A percentile compares a stretch with the other conserved stretches of the same genome.
phyloP scores from a whole-genome alignment of 53 echinoderm and acorn worm species.

The Echinometra lucunter region DNA sequence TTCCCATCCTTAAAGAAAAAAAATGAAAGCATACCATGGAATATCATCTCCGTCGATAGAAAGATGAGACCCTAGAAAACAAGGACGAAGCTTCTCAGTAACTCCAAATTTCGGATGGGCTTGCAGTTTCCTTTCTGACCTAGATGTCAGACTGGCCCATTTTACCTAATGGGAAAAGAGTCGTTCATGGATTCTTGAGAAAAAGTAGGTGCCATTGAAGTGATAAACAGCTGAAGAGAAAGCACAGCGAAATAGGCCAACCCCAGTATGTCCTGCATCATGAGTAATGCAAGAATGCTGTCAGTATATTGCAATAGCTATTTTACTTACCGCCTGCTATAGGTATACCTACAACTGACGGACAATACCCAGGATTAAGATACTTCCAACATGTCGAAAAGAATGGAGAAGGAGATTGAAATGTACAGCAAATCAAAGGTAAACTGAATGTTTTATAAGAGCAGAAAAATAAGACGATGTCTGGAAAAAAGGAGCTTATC shows the following conservation, averaged over 20 bases:
- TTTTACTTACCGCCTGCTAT: no score
- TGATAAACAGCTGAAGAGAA: not conserved
- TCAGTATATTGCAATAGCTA: not conserved
- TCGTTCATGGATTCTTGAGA: not conserved
- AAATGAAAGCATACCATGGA: not conserved
- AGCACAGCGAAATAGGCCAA: not conserved
- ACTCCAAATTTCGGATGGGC: not conserved
- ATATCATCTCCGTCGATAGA: not conserved
- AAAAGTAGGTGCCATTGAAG: not conserved
- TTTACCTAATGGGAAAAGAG: not conserved
- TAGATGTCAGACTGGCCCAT: not conserved
- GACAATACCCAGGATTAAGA: no score
- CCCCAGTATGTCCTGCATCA: no score
- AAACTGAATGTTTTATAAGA: no score
- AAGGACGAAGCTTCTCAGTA: not conserved
- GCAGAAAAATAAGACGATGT: no score
- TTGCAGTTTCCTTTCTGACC: not conserved
- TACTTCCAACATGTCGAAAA: no score
- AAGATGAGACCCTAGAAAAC: not conserved
- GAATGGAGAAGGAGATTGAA: no score
- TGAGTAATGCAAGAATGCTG: not conserved
- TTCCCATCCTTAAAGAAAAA: not conserved
- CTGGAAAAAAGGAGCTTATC: no score
- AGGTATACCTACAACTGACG: no score
- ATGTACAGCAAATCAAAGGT: no score